Evolutionary conservation across 2,113 vertebrate genomes (phyloP).

Genomic region (Noctilio leporinus): DNA sequence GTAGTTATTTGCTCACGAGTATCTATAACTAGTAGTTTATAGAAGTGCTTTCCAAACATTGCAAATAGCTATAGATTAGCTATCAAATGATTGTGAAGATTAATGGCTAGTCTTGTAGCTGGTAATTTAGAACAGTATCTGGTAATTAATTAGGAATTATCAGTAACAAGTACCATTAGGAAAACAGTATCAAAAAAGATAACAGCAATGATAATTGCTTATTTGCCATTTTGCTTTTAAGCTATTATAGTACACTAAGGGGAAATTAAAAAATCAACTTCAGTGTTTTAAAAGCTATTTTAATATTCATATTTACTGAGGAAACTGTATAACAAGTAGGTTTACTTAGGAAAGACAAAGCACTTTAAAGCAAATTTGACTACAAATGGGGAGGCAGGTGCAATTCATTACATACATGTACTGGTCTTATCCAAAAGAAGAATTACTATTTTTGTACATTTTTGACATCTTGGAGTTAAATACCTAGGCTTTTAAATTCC

Average conservation of each 20-base stretch:
- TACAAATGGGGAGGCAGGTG: background rate
- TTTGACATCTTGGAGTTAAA: background rate
- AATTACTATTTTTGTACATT: background rate
- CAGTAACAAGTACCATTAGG: constrained; percentile 84
- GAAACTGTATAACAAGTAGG: background rate
- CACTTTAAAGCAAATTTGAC: background rate
- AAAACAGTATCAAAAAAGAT: constrained; percentile 74
- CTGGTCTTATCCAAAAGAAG: background rate
- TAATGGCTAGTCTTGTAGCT: constrained; percentile 92
- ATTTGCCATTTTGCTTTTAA: constrained; percentile 52
- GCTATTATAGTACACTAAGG: constrained; percentile 24
- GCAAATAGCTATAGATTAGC: constrained; percentile 93
- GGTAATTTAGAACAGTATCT: constrained; percentile 98
- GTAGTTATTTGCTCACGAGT: constrained; percentile 79
- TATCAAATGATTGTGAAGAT: constrained; percentile 92
- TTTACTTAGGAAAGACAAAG: background rate
- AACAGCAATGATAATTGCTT: constrained; percentile 47
- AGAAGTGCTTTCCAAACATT: constrained; percentile 82
- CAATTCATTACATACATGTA: background rate
- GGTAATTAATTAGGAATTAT: constrained; percentile 98
- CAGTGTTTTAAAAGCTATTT: constrained; percentile 24
- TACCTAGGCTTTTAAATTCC: background rate
- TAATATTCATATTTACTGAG: background rate
- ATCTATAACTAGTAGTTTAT: constrained; percentile 79
- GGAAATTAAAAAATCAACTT: constrained; percentile 21